Evolutionary conservation across 2,797 vertebrate species (phyloP), one percentile per base, ranked within the genome.

Genomic region (Periophthalmus magnuspinnatus): DNA sequence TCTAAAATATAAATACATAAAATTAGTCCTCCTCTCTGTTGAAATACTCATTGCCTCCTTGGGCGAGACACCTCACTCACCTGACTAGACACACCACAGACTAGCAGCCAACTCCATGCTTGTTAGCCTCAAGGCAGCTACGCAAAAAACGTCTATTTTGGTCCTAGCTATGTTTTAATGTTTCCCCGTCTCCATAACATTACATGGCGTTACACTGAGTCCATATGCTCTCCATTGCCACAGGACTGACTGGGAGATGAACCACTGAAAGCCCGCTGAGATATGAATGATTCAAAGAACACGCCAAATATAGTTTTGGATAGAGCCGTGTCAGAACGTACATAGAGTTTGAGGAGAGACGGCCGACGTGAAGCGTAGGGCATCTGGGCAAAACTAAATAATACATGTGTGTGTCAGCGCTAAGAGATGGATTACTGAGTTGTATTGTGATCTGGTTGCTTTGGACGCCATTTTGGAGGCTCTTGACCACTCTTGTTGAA

Each of bases 291-390:
- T 62, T 62, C 22, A 62, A 24, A 24, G 59, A 13, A 45, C 60
- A 62, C 5, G 19, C 36, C 36, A 17, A 62, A 62, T 45, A 60
- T 4, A 41, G 36, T 62, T 62, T 62, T 24, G 60, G 60, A 62
- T 24, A 60, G 60, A 62, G 60, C 60, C 11, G 21, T 41, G 34
- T 62, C 60, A 62, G 34, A 38, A 62, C 60, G 60, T 36, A 16
- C n/a, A 22, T 58, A 14, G 32, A 5, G 60, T 62, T 41, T 41
- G 60, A 62, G 60, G 36, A 7, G 11, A 62, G 60, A 62, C 34
- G 36, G n/a, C 36, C 38, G 60, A 62, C n/a, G 21, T 24, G 36
- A 38, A 62, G 34, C 36, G 24, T 14, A 61, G 59, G 33, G 58
- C 58, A 34, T 38, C 60, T 62, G 60, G 36, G n/a, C 60, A 24